Percentiles rank a stretch among this genome's conserved stretches.
Evolutionary conservation across 2,113 vertebrate species (phyloP).

Genomic region (Emydocephalus ijimae): DNA sequence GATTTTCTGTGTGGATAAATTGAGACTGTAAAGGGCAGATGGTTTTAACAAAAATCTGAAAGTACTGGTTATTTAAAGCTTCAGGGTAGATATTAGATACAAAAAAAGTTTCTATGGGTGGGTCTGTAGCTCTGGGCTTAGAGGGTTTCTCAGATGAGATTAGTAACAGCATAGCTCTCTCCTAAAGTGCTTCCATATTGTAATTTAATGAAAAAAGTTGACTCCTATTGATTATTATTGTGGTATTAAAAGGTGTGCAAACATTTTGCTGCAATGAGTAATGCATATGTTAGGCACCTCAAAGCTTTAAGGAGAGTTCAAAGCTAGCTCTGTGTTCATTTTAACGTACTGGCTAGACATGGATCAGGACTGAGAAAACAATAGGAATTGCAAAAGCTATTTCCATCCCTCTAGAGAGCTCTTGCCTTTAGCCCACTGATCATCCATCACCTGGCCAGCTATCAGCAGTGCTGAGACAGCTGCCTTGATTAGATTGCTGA

Average conservation of each 20-base stretch:
- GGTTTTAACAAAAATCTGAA: background rate
- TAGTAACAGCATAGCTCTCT: background rate
- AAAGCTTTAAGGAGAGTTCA: background rate
- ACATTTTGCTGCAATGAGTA: conserved; percentile 6
- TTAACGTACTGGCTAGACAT: background rate
- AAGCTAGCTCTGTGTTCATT: background rate
- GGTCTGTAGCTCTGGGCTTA: background rate
- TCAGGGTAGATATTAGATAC: background rate
- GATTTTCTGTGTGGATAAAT: background rate
- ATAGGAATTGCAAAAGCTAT: background rate
- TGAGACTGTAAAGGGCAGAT: background rate
- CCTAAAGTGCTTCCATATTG: background rate
- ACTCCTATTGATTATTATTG: background rate
- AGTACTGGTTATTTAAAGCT: conserved; percentile 7
- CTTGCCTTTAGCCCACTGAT: background rate
- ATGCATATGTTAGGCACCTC: background rate
- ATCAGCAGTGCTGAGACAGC: background rate
- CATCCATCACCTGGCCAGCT: background rate
- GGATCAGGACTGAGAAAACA: background rate
- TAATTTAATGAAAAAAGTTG: background rate
- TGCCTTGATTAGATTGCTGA: background rate
- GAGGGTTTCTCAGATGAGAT: background rate
- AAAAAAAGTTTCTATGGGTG: background rate
- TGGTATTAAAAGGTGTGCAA: conserved; percentile 1
- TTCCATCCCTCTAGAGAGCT: background rate